A percentile compares a stretch with the other conserved stretches of the same genome.
These are phyloP conservation scores for Anolis apletophallus DNA, from an alignment of 2,797 vertebrate species.

Conservation along the genomic window DNA sequence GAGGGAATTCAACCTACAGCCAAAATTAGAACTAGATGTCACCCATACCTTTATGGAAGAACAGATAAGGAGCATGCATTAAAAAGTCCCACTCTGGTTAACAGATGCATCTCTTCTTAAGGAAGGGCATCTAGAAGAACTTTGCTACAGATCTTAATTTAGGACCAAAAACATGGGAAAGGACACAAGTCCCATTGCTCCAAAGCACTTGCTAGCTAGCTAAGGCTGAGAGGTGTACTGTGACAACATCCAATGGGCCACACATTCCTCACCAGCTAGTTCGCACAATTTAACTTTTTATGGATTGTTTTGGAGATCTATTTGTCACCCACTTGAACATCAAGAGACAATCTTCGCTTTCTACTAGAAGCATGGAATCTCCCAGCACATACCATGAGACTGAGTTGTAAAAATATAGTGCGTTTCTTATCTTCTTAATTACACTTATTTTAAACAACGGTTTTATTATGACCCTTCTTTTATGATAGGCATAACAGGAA, in stretches of 20 bases:
- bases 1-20: neutral
- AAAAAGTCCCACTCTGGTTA: neutral
- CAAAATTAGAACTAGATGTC: neutral
- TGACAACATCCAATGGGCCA: neutral
- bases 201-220: neutral
- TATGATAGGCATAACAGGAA: neutral
- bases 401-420: neutral
- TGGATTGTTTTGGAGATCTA: neutral
- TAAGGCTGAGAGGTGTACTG: neutral
- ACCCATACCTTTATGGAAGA: neutral
- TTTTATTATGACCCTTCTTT: neutral
- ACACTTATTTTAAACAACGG: neutral
- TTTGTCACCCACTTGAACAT: no score
- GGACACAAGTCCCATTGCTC: neutral
- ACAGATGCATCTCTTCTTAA: no score
- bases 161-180: neutral
- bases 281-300: neutral
- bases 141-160: neutral
- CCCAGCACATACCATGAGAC: neutral
- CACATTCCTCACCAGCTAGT: neutral
- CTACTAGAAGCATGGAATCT: neutral
- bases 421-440: constrained; percentile 14
- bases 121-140: neutral
- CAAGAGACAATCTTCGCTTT: neutral
- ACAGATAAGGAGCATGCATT: neutral